Conservation (phyloP, 2,113 vertebrate species). For the Phodopus roborovskii region DNA sequence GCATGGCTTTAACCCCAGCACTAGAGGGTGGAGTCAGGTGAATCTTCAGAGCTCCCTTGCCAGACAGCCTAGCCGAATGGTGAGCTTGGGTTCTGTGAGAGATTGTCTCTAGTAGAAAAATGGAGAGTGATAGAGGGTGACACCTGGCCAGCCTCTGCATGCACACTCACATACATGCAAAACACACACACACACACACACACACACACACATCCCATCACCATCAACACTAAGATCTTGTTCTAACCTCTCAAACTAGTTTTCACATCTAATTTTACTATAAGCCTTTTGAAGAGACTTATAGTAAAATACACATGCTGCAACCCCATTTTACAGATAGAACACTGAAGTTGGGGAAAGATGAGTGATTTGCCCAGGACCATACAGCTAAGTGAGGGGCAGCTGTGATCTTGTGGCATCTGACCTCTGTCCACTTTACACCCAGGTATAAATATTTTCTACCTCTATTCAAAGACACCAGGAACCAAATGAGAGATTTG, state of each 20-base stretch:
- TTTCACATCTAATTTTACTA: neutral
- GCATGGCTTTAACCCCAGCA: neutral
- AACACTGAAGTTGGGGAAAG: neutral
- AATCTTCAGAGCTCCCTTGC: neutral
- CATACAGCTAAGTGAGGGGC: neutral
- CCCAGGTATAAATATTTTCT: neutral
- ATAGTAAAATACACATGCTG: neutral
- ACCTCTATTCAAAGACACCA: neutral
- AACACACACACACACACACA: neutral
- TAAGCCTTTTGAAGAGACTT: neutral
- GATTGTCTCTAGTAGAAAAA: neutral
- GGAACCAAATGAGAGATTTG: neutral
- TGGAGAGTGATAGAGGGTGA: neutral
- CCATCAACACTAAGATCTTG: neutral
- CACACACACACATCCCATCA: neutral
- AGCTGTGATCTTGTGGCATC: neutral
- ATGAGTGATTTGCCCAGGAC: neutral
- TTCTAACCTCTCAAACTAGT: conserved; percentile 37
- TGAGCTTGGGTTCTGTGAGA: neutral
- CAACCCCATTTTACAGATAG: neutral
- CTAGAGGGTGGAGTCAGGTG: no score
- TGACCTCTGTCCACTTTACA: neutral
- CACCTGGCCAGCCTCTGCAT: neutral
- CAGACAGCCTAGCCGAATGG: neutral
- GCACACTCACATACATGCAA: neutral